Evolutionary conservation across 92 coral and sea anemone species (phyloP), one percentile per base, ranked within the genome.

Genomic region (Anthopleura xanthogrammica): DNA sequence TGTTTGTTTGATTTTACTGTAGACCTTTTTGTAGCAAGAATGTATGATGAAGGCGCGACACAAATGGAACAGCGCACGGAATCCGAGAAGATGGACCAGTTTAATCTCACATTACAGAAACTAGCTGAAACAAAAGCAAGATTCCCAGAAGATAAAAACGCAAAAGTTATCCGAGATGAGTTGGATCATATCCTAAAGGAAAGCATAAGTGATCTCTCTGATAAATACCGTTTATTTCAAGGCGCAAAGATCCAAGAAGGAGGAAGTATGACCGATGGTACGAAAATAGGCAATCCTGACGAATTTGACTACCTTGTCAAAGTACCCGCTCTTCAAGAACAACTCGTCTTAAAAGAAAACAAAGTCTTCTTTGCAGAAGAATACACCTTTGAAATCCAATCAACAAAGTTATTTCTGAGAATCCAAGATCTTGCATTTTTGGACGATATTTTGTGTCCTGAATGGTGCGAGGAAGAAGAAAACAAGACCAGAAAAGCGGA

Each of bases 381-480:
- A 48, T 89, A 87, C 80, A 22, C 81, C 87, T 81, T 87, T 0
- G 72, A 87, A 22, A 64, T 70, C 4, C 92, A 89, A 75, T 87
- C 92, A 66, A 87, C 87, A 14, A 87, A 89, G 87, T 79, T 87
- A 3, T n/a, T 54, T 81, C 56, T 89, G 62, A 87, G 19, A 24
- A 82, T 87, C n/a, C 76, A 87, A 50, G 92, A 89, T 3, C 70
- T 81, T n/a, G 40, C 70, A 1, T 89, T 89, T 83, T 24, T 87
- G 87, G 91, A 83, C 54, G 92, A 89, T 55, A 81, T 89, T 87
- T 72, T 89, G 16, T 82, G 79, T 29, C 92, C 92, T 12, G 91
- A 89, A n/a, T 89, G 92, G 92, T 87, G 91, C 58, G 91, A 89
- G 43, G 20, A 87, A 54, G 87, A 87, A 8, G 85, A 89, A 87